Base-by-base conservation (phyloP, 2,888 invertebrate species). In the Pyrgus malvae region DNA sequence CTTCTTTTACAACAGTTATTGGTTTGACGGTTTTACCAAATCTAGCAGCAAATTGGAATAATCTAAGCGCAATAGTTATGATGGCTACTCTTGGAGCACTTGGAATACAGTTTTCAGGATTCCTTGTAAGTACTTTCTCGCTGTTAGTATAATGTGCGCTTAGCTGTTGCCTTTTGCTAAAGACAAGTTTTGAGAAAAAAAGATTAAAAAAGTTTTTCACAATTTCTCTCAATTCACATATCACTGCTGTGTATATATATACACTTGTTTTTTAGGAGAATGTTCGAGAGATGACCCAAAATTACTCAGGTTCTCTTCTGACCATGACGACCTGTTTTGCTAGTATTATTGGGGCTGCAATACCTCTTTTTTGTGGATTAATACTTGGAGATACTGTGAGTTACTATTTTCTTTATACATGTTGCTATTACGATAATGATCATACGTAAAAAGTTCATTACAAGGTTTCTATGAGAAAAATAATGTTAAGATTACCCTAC, bases 41-140 rank as follows among this genome's bases (percentile, higher is more conserved):
- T 57, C 57, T 82, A 11, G 57, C 69, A 1, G 62, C 63, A 0
- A 68, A 67, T 19, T 79, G 76, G 72, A 53, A 57, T 16, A 59
- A 56, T 2, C 60, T 67, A 7, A 67, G 72, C n/a, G 50, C 78
- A 8, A 44, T 70, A 0, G 44, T 75, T 12, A 57, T 84, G 27
- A 71, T 71, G 11, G 68, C 65, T 1, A 69, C 71, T 6, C 57
- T 83, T 17, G 76, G 72, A 1, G 55, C 71, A 8, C 65, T 80
- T 0, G 86, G 84, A 14, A 69, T 86, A 19, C 87, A 88, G 57
- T 76, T 74, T 56, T 80, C 80, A 25, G 86, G 85, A 42, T 87
- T 85, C 66, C 65, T 86, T 66, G 87, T 86, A 61, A 72, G 75
- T 68, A 31, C 16, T 6, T 9, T 41, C 14, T 2, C 9, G 12